Evolutionary conservation across 2,797 vertebrate species (phyloP).

Genomic region (Merluccius polli): DNA sequence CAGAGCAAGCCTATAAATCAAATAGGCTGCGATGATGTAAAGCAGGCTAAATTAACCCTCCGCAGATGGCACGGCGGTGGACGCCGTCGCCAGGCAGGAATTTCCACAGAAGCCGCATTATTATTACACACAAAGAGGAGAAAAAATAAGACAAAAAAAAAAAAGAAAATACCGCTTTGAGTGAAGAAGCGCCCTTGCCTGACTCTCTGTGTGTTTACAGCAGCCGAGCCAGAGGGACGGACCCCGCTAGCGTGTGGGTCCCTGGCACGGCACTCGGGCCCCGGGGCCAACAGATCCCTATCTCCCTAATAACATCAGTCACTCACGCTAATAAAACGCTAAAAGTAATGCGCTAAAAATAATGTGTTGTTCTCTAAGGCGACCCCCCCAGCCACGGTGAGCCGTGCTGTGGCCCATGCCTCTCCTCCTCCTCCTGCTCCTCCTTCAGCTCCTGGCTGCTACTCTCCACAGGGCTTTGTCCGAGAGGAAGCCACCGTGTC

Average conservation of each 20-base stretch:
- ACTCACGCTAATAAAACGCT: slow-evolving; percentile 39
- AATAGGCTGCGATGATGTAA: slow-evolving; percentile 31
- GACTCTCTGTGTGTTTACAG: too few relatives aligned
- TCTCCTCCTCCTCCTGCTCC: background rate
- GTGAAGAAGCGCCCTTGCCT: background rate
- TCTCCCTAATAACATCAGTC: slow-evolving; percentile 44
- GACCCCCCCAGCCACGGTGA: too few relatives aligned
- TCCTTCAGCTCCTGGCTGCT: background rate
- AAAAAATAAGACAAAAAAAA: background rate
- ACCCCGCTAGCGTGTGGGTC: slow-evolving; percentile 27
- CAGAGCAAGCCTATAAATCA: slow-evolving; percentile 44
- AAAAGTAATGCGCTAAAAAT: slow-evolving; percentile 36
- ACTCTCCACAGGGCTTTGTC: background rate
- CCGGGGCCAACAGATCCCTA: slow-evolving; percentile 44
- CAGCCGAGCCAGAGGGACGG: slow-evolving; percentile 12
- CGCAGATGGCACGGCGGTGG: slow-evolving; percentile 28
- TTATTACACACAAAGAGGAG: slow-evolving; percentile 6
- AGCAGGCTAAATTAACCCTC: slow-evolving; percentile 31
- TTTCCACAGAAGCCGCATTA: slow-evolving; percentile 27
- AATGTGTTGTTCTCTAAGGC: slow-evolving; percentile 24
- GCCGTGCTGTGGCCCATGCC: slow-evolving; percentile 6
- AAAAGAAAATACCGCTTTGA: too few relatives aligned
- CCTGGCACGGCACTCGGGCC: slow-evolving; percentile 41
- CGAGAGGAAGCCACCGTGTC: too few relatives aligned
- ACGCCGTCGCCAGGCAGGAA: slow-evolving; percentile 27